Percentiles rank a stretch among this genome's conserved stretches.
Conservation (phyloP, 2,797 vertebrate species). For the Syndactyla subalaris region DNA sequence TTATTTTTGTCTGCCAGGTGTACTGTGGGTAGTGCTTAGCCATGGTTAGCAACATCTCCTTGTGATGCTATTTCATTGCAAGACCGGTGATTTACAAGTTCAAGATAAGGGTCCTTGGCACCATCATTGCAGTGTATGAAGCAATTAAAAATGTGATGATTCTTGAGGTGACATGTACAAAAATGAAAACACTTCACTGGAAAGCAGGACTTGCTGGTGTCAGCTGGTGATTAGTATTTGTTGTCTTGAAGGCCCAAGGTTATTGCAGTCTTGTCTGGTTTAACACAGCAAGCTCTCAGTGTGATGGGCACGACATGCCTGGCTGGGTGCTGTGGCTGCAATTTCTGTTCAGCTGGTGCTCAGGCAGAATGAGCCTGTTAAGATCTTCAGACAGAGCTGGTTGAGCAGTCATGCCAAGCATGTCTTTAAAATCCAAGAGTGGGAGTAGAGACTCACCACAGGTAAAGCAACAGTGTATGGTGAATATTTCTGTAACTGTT, state of each 20-base stretch:
- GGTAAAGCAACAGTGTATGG: background rate
- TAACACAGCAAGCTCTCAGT: background rate
- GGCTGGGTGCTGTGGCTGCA: background rate
- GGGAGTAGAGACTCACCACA: background rate
- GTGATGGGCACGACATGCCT: background rate
- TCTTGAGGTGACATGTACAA: background rate
- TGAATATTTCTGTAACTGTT: background rate
- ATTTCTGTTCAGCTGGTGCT: slow-evolving; percentile 1
- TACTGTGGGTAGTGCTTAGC: background rate
- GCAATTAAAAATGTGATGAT: slow-evolving; percentile 26
- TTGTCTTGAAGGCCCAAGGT: slow-evolving; percentile 13
- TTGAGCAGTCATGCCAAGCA: background rate
- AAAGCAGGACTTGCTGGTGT: slow-evolving; percentile 10
- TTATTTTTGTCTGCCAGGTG: background rate
- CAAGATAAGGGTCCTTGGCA: background rate
- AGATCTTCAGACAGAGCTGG: slow-evolving; percentile 4
- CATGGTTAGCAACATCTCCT: background rate
- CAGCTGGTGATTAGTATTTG: slow-evolving; percentile 11
- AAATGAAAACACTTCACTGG: background rate
- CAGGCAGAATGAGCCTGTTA: background rate
- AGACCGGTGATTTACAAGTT: slow-evolving; percentile 4
- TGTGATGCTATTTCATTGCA: background rate
- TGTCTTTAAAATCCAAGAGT: background rate
- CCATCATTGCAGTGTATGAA: background rate
- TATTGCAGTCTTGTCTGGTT: background rate